Percentiles rank a stretch among this genome's conserved stretches.
phyloP scores from a whole-genome alignment of 2,888 invertebrate species.

The Atethmia centrago region DNA sequence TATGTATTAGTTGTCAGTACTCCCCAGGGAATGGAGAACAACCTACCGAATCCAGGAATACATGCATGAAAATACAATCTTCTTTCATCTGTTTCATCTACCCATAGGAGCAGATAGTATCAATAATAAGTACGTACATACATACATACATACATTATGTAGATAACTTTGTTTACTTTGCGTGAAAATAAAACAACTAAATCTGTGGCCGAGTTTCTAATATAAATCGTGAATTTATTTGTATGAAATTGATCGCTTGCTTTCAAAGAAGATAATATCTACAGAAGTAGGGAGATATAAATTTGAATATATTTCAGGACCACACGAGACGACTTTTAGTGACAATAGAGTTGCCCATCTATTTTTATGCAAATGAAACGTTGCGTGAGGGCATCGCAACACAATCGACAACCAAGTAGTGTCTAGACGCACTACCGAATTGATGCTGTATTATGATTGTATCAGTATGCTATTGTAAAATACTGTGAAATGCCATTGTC shows the following conservation, averaged over 20 bases:
- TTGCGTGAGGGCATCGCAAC: constrained; percentile 60
- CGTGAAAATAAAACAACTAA: constrained; percentile 39
- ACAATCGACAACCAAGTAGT: constrained; percentile 7
- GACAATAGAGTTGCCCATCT: not conserved
- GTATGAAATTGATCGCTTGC: constrained; percentile 28
- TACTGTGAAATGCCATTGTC: not conserved
- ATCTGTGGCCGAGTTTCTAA: constrained; percentile 13
- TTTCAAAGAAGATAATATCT: constrained; percentile 21
- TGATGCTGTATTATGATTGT: not conserved
- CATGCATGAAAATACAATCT: not conserved
- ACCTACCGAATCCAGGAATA: not conserved
- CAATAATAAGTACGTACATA: not conserved
- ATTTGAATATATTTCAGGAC: not conserved
- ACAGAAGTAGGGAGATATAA: not conserved
- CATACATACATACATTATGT: not conserved
- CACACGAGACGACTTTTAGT: constrained; percentile 16
- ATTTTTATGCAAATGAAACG: constrained; percentile 14
- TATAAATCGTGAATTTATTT: constrained; percentile 47
- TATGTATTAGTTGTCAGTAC: constrained; percentile 1
- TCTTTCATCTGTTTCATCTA: not conserved
- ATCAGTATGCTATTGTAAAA: not conserved
- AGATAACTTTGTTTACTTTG: constrained; percentile 14
- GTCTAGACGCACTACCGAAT: constrained; percentile 38
- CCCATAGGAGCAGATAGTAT: not conserved
- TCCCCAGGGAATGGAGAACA: not conserved